A percentile compares a stretch with the other conserved stretches of the same genome.
Evolutionary conservation across 92 coral and sea anemone species (phyloP).

Genomic region (Paragorgia papillata): DNA sequence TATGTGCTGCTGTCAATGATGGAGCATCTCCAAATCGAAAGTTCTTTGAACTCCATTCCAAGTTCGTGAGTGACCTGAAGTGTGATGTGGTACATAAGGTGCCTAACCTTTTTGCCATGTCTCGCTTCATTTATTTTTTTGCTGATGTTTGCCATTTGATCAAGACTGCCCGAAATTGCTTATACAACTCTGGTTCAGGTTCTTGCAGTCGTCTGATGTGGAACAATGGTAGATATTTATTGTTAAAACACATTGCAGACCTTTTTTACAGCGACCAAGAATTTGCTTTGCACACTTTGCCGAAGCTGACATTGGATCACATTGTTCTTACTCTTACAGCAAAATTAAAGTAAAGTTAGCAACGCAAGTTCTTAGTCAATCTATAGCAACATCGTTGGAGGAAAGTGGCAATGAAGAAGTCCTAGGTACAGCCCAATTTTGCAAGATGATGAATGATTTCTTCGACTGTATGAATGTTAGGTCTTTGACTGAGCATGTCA

Average conservation of each 20-base stretch:
- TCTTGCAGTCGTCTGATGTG: background rate
- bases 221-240: background rate
- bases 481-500: too few species aligned
- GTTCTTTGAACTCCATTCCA: too few species aligned
- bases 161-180: constrained; percentile 8
- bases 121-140: constrained; percentile 25
- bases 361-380: constrained; percentile 3
- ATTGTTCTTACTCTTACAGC: background rate
- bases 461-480: too few species aligned
- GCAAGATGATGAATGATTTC: too few species aligned
- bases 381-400: background rate
- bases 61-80: too few species aligned
- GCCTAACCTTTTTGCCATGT: constrained; percentile 39
- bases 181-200: constrained; percentile 11
- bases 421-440: too few species aligned
- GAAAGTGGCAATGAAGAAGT: too few species aligned
- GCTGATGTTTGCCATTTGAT: constrained; percentile 1
- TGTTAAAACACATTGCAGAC: constrained; percentile 1
- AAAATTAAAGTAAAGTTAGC: constrained; percentile 8
- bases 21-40: too few species aligned
- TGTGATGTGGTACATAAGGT: constrained; percentile 19
- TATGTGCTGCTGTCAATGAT: too few species aligned
- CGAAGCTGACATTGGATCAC: constrained; percentile 7
- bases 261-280: too few species aligned
- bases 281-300: too few species aligned